These are phyloP conservation scores for Bolinopsis microptera DNA, from an alignment of 37 sponge, comb jelly and placozoan species.

Conservation along the genomic window DNA sequence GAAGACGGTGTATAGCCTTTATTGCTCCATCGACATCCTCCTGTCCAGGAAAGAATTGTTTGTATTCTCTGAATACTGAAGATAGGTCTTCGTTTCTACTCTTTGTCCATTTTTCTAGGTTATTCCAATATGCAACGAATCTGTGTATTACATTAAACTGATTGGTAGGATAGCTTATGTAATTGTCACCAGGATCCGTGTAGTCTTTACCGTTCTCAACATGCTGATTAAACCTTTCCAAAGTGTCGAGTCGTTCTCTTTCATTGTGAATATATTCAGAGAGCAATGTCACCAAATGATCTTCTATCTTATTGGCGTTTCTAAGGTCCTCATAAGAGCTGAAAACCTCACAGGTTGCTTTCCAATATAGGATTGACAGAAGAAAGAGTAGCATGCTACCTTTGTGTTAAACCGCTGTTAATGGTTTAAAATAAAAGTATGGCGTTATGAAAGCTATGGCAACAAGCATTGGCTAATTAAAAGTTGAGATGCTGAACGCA, in stretches of 20 bases:
- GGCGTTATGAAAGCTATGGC: too few species aligned
- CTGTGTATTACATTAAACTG: slow-evolving; percentile 65
- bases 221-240: background rate
- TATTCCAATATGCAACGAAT: slow-evolving; percentile 29
- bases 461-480: too few species aligned
- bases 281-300: slow-evolving; percentile 13
- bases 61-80: background rate
- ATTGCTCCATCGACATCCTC: slow-evolving; percentile 25
- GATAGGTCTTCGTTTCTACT: background rate
- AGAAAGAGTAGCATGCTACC: background rate
- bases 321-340: slow-evolving; percentile 58
- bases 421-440: too few species aligned
- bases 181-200: slow-evolving; percentile 18
- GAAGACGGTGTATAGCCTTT: slow-evolving; percentile 18
- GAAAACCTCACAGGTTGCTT: slow-evolving; percentile 2
- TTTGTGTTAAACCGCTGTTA: too few species aligned
- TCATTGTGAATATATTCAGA: background rate
- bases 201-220: background rate
- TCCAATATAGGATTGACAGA: background rate
- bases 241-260: background rate
- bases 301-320: slow-evolving; percentile 12
- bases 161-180: slow-evolving; percentile 37
- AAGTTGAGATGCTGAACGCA: too few species aligned
- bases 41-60: background rate
- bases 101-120: background rate